Base-by-base conservation (phyloP, 2,888 invertebrate species). In the Rotaria sp. region DNA sequence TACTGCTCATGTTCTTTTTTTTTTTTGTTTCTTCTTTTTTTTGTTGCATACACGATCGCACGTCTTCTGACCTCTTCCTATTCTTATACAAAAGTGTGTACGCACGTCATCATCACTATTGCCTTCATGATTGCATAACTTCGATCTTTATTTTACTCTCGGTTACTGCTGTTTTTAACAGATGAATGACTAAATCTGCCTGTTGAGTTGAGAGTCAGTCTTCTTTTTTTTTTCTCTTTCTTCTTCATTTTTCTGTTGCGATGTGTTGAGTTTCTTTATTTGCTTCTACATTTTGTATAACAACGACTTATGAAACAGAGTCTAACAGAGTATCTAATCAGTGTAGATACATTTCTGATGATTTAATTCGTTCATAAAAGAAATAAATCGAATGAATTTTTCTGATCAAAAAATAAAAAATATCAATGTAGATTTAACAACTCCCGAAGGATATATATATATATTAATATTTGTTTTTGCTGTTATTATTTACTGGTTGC, bases 111-210 rank as follows among this genome's bases (percentile, higher is more conserved):
- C 57, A 59, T 59, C 57, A 59, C 57, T n/a, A 26, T 30, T 30
- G 8, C 1, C 30, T 30, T 30, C 30, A 2, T 13, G 13, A n/a
- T 59, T 59, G 30, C 57, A 59, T 59, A 59, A 59, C n/a, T n/a
- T 59, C n/a, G n/a, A 59, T 59, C 57, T 59, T 30, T 59, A n/a
- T 59, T 59, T 30, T 30, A n/a, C 30, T 59, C n/a, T 59, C 57
- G 57, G 57, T 59, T 59, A 59, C 57, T 30, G 57, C 57, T 59
- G 57, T 59, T 59, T 59, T 59, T 59, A 59, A 59, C 57, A 59
- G 57, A 59, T 59, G 57, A 59, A 59, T 59, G 10, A n/a, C 57
- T 59, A 59, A 59, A 59, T 59, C 57, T 26, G 57, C 30, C 57
- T 59, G 57, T 15, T 59, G 57, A 8, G 57, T 59, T 30, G 21